Evolutionary conservation across 2,113 vertebrate genomes (phyloP), one percentile per base, ranked within the genome.

Genomic region (Sinocyclocheilus anshuiensis): DNA sequence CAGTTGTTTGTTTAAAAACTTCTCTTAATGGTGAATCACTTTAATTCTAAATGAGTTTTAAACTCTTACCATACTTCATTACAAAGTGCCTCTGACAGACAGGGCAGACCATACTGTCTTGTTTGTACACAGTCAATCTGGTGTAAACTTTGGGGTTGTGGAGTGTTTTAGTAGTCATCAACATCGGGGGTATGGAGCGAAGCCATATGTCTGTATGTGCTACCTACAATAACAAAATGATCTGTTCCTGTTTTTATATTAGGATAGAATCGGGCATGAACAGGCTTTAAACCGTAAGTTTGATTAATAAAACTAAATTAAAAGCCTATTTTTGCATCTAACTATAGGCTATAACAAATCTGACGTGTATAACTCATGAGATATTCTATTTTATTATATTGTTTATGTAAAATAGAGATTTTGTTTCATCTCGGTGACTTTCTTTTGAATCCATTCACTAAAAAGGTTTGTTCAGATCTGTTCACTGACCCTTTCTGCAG

Each of bases 1-100:
- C 6, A 77, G 42, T 84, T 67, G 39, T 79, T 63, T 75, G 20
- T 50, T n/a, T 61, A 22, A 83, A 75, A 81, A 75, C 76, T 48
- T 79, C 45, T 15, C 20, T 33, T 39, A 29, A 7, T 67, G 16
- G 67, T 80, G 65, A 57, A 33, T 71, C 48, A 79, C 20, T 53
- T 63, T 45, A 71, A 29, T 86, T 86, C 11, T 22, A 74, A 22
- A 74, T 42, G 11, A 67, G n/a, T 55, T 71, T 53, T 69, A 48
- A 63, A 55, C 59, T 71, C 63, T 55, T 85, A 48, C 42, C 36
- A 69, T 42, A 45, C 45, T 78, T 57, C 20, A 85, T n/a, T 65
- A 77, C 26, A 53, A 33, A 85, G 22, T n/a, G 10, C 9, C 15
- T 20, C 9, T 53, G 24, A 36, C 65, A 59, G 57, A 59, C 57